These are phyloP conservation scores for Scleropages formosus DNA, from an alignment of 2,797 vertebrate species.

Conservation along the genomic window DNA sequence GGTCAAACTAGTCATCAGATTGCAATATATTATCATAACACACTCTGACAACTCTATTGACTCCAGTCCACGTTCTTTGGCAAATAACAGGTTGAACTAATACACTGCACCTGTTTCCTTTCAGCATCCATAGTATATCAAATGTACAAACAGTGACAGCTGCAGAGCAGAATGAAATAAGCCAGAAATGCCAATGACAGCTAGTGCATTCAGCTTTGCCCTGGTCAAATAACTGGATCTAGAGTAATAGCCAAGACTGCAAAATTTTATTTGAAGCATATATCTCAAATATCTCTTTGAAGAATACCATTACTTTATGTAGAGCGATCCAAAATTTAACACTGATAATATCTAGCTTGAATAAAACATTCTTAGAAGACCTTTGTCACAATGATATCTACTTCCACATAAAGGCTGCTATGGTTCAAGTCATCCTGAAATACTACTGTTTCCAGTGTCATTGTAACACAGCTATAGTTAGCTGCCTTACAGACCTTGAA, in stretches of 20 bases:
- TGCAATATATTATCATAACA: conserved; percentile 54
- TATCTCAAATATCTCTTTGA: conserved; percentile 46
- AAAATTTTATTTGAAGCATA: conserved; percentile 55
- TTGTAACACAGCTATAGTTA: too few relatives aligned
- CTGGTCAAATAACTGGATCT: conserved; percentile 48
- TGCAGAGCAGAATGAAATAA: conserved; percentile 62
- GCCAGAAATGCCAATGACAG: conserved; percentile 34
- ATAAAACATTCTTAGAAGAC: too few relatives aligned
- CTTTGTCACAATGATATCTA: too few relatives aligned
- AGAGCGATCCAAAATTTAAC: too few relatives aligned
- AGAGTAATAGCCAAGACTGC: conserved; percentile 41
- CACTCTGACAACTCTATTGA: conserved; percentile 59
- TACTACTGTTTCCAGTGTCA: too few relatives aligned
- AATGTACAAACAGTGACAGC: conserved; percentile 67
- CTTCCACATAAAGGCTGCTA: too few relatives aligned
- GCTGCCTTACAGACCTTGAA: too few relatives aligned
- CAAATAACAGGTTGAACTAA: conserved; percentile 61
- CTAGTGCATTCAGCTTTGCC: conserved; percentile 17
- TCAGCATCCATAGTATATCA: conserved; percentile 60
- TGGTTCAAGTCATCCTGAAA: too few relatives aligned
- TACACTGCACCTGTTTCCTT: conserved; percentile 67
- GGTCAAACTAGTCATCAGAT: conserved; percentile 50
- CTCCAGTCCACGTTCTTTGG: conserved; percentile 44
- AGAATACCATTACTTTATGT: conserved; percentile 11
- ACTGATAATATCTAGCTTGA: too few relatives aligned